Base-by-base conservation (phyloP, 2,113 vertebrate genomes). In the Alces alces region DNA sequence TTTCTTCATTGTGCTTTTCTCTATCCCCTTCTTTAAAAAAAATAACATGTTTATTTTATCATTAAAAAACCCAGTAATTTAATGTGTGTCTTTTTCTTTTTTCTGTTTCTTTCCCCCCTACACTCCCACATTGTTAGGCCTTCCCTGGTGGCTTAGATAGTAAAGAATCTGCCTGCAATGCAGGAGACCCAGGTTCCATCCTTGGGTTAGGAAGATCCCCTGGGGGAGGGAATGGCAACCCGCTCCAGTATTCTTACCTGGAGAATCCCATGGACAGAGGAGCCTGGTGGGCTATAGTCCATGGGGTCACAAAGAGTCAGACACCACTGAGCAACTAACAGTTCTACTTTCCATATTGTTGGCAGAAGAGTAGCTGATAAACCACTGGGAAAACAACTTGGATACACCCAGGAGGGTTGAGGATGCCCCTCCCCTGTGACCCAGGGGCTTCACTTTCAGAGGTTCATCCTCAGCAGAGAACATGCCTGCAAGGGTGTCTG, bases 1-100 rank as follows among this genome's bases (percentile, higher is more conserved):
- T 60, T 93, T 95, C 36, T 76, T 85, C n/a, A 61, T 52, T 47
- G 50, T 83, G 61, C 13, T 94, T 90, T 96, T 88, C 43, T 90
- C 15, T 86, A 61, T 87, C 3, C 25, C 3, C 9, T 43, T 61
- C 28, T 70, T 79, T 25, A 89, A 3, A 12, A 3, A 33, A 89
- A 97, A 86, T 83, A 79, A 39, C 80, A 5, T 80, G 80, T 87
- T 96, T 50, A 78, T 93, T 97, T 96, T 95, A 25, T 50, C 82
- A 47, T 45, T 8, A 66, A 47, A 45, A 45, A 89, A 73, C 70
- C 43, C 39, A 80, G 6, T 54, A 82, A 57, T 28, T 73, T 47
- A 60, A 85, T 43, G 30, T 61, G 36, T 54, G 14, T 85, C 50
- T 36, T 83, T 11, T 57, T 52, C 30, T 80, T 93, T 91, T 89